Evolutionary conservation across 2,113 vertebrate genomes (phyloP), one percentile per base, ranked within the genome.

Genomic region (Lipophrys pholis): DNA sequence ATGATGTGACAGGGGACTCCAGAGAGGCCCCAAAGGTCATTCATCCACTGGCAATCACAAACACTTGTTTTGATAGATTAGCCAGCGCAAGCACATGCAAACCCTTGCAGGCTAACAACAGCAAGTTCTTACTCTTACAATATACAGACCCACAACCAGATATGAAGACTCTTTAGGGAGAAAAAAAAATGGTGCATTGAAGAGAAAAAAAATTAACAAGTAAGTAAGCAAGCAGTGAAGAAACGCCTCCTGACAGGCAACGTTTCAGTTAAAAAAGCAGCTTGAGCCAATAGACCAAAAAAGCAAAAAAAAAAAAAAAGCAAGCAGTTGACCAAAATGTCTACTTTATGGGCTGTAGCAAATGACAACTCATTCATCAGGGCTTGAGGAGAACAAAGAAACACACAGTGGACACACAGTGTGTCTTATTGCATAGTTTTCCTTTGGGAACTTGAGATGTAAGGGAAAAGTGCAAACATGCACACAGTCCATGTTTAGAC

Each of bases 1-100:
- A 40, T 69, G 64, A 84, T 69, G 76, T 72, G 84, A 85, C 80
- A 81, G 54, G 64, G 78, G 77, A 80, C 80, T 79, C 69, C 41
- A 71, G 73, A 72, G 70, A 67, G 67, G 66, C 68, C 82, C 78
- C 84, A 84, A 65, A 88, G 87, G 88, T 89, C 87, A 89, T 89
- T 52, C 43, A 74, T 90, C 81, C 51, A 15, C 71, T 69, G 64
- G 78, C 71, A 78, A 82, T 92, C 87, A 85, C 81, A 84, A 90
- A 78, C 87, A 84, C 86, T 90, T 86, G 80, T 87, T 83, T 87
- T 91, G 88, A 92, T 86, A 80, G 83, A 90, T 91, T 85, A 88
- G 65, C 75, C 54, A 12, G 52, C 69, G 73, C 55, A 75, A 75
- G 73, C 56, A 45, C 70, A 79, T 45, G 17, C 69, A 85, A 52